Conservation (phyloP, 2,888 invertebrate genomes). For the Liposcelis brunnea region DNA sequence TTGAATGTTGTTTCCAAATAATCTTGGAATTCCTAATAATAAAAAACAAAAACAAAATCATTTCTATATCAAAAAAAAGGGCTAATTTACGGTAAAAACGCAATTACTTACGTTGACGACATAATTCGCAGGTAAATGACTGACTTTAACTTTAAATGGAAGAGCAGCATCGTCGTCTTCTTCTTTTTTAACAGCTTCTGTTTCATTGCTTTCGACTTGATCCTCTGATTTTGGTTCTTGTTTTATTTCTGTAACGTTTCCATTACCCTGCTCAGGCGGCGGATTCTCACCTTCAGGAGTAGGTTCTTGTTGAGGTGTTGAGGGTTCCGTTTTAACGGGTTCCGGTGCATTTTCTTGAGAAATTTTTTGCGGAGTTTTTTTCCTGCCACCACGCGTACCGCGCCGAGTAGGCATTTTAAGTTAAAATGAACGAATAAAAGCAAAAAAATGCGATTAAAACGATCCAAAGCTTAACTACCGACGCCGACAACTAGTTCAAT, state of each 20-base stretch:
- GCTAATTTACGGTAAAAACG: background rate
- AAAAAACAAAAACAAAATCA: background rate
- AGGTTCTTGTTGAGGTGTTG: background rate
- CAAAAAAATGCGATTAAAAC: no score
- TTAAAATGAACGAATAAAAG: no score
- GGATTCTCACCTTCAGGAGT: no score
- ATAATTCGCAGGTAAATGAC: background rate
- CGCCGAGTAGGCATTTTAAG: conserved; percentile 1
- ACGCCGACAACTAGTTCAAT: no score
- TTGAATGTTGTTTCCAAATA: conserved; percentile 1
- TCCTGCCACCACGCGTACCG: conserved; percentile 1
- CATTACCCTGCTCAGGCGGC: no score
- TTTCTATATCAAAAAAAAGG: background rate
- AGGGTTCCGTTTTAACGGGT: background rate
- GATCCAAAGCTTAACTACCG: no score
- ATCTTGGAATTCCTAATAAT: conserved; percentile 1
- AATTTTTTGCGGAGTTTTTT: background rate
- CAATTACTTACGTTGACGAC: background rate
- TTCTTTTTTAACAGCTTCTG: background rate
- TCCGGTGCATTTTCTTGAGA: background rate
- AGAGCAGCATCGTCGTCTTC: background rate
- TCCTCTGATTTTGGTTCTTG: no score
- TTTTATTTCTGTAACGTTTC: no score
- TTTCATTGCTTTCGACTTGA: background rate
- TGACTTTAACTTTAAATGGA: conserved; percentile 2